These are phyloP conservation scores for Nephila pilipes DNA, from an alignment of 1,140 invertebrate genomes.

Conservation along the genomic window DNA sequence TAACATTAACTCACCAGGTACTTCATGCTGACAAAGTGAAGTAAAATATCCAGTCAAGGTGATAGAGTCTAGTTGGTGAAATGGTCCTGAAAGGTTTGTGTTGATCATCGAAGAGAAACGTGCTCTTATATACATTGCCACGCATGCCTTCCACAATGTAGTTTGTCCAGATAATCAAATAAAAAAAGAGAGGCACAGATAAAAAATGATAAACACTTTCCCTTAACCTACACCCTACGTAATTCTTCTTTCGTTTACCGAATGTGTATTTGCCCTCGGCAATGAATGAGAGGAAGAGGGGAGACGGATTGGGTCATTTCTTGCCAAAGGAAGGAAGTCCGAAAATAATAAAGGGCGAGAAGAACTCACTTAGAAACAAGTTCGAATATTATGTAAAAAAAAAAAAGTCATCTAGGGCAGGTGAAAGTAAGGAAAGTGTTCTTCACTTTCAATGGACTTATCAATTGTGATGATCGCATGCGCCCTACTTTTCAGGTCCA, in stretches of 20 bases:
- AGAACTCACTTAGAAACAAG: slow-evolving; percentile 44
- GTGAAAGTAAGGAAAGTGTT: slow-evolving; percentile 54
- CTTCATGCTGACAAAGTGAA: slow-evolving; percentile 28
- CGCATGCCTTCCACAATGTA: neutral
- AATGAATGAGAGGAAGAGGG: neutral
- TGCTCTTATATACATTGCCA: neutral
- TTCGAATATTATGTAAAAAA: neutral
- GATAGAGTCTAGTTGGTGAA: no score
- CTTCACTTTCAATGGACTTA: slow-evolving; percentile 40
- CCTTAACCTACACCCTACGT: slow-evolving; percentile 50
- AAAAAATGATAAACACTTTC: neutral
- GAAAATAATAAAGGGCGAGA: slow-evolving; percentile 42
- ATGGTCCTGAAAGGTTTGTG: neutral
- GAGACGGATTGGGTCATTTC: neutral
- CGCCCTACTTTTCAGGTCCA: slow-evolving; percentile 5
- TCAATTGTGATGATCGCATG: slow-evolving; percentile 2
- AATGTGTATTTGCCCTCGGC: neutral
- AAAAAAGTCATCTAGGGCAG: slow-evolving; percentile 24
- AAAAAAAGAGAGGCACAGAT: neutral
- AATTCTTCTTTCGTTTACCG: slow-evolving; percentile 9
- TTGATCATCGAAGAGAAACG: neutral
- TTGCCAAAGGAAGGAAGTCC: neutral
- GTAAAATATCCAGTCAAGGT: neutral
- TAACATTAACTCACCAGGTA: slow-evolving; percentile 30
- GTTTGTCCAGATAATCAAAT: slow-evolving; percentile 12